A percentile compares a stretch with the other conserved stretches of the same genome.
Evolutionary conservation across 2,888 invertebrate genomes (phyloP).

Genomic region (Lapara coniferarum): DNA sequence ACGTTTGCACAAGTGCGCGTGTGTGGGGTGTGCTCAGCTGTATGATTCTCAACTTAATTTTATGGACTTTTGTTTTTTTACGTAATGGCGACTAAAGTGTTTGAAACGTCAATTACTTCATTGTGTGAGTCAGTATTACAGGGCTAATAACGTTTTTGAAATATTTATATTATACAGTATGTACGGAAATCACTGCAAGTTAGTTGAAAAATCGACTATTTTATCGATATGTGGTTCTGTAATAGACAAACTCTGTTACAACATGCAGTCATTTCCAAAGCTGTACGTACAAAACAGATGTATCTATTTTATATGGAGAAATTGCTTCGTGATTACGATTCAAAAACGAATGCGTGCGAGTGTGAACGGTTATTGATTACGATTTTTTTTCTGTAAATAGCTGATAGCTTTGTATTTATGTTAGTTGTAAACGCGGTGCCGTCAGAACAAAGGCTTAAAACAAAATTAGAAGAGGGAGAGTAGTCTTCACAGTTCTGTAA

Average conservation of each 20-base stretch:
- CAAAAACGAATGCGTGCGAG: slow-evolving; percentile 15
- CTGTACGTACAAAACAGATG: slow-evolving; percentile 34
- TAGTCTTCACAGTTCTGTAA: too few species aligned
- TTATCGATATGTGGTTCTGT: slow-evolving; percentile 14
- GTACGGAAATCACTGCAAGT: slow-evolving; percentile 6
- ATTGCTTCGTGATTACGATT: slow-evolving; percentile 4
- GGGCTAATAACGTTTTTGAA: slow-evolving; percentile 51
- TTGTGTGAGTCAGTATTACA: slow-evolving; percentile 80
- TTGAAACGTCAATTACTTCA: slow-evolving; percentile 69
- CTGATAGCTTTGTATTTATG: slow-evolving; percentile 38
- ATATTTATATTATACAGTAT: slow-evolving; percentile 11
- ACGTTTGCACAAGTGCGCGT: slow-evolving; percentile 40
- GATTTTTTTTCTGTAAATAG: slow-evolving; percentile 56
- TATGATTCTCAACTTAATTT: slow-evolving; percentile 58
- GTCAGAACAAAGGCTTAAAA: slow-evolving; percentile 3
- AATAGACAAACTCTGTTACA: not conserved
- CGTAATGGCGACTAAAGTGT: slow-evolving; percentile 40
- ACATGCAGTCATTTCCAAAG: slow-evolving; percentile 8
- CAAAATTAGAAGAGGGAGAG: not conserved
- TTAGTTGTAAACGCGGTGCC: slow-evolving; percentile 27
- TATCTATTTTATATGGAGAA: slow-evolving; percentile 40
- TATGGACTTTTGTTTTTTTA: slow-evolving; percentile 36
- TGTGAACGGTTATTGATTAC: slow-evolving; percentile 39
- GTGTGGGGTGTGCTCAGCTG: slow-evolving; percentile 34
- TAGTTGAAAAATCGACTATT: not conserved